Percentiles rank a stretch among this genome's conserved stretches.
Conservation (phyloP, 2,888 invertebrate genomes). For the Hemithea aestivaria region DNA sequence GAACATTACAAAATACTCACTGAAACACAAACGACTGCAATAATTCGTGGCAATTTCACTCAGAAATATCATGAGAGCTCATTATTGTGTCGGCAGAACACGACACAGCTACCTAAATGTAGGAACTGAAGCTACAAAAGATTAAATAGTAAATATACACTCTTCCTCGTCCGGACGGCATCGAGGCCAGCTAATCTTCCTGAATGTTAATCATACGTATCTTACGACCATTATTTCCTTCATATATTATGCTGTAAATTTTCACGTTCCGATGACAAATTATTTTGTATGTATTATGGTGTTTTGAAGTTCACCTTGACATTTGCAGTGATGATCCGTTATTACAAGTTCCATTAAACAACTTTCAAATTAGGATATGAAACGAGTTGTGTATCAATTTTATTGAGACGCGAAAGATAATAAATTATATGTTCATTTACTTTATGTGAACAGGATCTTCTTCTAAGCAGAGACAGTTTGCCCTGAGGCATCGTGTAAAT, state of each 20-base stretch:
- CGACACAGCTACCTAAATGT: conserved; percentile 37
- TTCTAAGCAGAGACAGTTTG: too few species aligned
- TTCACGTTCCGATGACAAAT: conserved; percentile 12
- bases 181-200: conserved; percentile 50
- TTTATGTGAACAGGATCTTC: too few species aligned
- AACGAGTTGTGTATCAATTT: not conserved
- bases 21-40: conserved; percentile 9
- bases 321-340: conserved; percentile 17
- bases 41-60: conserved; percentile 8
- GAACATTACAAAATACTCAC: conserved; percentile 2
- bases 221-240: conserved; percentile 28
- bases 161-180: conserved; percentile 53
- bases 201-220: conserved; percentile 33
- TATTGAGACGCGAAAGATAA: too few species aligned
- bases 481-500: too few species aligned
- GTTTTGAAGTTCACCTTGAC: conserved; percentile 12
- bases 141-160: conserved; percentile 15
- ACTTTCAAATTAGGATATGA: not conserved
- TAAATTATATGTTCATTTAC: too few species aligned
- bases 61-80: conserved; percentile 11
- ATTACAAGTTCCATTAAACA: not conserved
- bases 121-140: conserved; percentile 39
- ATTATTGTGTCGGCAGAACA: conserved; percentile 17
- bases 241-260: conserved; percentile 18
- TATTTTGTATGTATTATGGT: not conserved